Conservation (phyloP, 2,113 vertebrate genomes). For the Tetrao urogallus region DNA sequence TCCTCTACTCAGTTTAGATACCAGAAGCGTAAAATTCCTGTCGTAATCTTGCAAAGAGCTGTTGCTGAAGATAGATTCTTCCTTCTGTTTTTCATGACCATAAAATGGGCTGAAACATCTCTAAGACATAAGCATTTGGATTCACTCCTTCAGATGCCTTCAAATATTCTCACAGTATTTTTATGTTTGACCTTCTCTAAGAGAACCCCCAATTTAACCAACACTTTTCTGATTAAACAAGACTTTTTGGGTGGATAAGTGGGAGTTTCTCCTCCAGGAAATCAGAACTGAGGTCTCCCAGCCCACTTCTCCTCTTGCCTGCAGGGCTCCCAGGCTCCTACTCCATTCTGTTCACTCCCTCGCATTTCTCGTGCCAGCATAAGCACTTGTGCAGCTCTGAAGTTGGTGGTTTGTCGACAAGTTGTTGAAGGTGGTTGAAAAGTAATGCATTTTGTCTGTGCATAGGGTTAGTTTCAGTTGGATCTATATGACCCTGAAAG, state of each 20-base stretch:
- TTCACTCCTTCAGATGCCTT: background rate
- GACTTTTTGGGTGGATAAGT: background rate
- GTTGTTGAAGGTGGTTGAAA: no score
- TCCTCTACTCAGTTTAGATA: background rate
- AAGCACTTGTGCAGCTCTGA: background rate
- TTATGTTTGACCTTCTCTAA: background rate
- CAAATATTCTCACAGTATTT: background rate
- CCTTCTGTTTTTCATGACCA: background rate
- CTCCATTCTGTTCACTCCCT: background rate
- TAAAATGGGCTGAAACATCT: background rate
- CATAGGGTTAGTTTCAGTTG: background rate
- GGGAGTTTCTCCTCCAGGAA: background rate
- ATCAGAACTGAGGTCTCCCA: background rate
- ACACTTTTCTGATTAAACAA: background rate
- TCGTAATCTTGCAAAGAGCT: background rate
- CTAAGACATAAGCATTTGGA: background rate
- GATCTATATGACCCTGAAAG: background rate
- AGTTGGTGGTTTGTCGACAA: background rate
- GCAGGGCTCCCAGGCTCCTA: background rate
- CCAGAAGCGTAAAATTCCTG: background rate
- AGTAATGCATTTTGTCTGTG: background rate
- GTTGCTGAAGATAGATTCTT: background rate
- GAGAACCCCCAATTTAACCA: background rate
- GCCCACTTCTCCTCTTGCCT: background rate
- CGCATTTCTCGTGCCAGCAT: background rate